These are phyloP conservation scores for Vanessa tameamea DNA, from an alignment of 1,140 invertebrate genomes.

Conservation along the genomic window DNA sequence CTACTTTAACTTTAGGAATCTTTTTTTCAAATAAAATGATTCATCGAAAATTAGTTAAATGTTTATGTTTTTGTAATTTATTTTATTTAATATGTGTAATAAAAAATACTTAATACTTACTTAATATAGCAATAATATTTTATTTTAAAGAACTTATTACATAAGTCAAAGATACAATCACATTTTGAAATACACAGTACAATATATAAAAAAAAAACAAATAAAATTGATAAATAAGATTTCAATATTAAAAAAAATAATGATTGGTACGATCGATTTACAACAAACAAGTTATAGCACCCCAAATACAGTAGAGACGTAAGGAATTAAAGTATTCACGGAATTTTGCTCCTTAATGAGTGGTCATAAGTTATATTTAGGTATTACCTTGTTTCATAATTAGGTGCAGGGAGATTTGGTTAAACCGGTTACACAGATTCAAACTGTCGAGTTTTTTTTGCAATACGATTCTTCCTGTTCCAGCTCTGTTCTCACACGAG, in stretches of 20 bases:
- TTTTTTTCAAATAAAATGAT: too few species aligned
- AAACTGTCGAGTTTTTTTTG: conserved; percentile 58
- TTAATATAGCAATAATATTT: too few species aligned
- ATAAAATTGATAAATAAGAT: neutral
- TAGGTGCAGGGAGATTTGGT: conserved; percentile 52
- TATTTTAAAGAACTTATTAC: too few species aligned
- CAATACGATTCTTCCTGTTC: conserved; percentile 68
- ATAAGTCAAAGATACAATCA: too few species aligned
- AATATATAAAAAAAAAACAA: too few species aligned
- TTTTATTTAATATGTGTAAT: too few species aligned
- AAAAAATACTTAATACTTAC: too few species aligned
- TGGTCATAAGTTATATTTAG: neutral
- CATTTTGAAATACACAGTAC: too few species aligned
- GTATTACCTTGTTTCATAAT: neutral
- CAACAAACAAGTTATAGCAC: neutral
- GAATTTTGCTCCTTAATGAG: neutral
- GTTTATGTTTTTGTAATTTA: too few species aligned
- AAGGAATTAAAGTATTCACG: neutral
- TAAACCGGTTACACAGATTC: conserved; percentile 59
- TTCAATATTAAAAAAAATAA: neutral
- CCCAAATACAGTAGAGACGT: neutral
- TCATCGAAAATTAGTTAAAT: too few species aligned
- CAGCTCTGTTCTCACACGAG: conserved; percentile 55
- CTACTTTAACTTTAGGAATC: too few species aligned
- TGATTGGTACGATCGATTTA: neutral